Percentiles rank a stretch among this genome's conserved stretches.
These are phyloP conservation scores for Acinonyx jubatus DNA, from an alignment of 2,113 vertebrate species.

Conservation along the genomic window DNA sequence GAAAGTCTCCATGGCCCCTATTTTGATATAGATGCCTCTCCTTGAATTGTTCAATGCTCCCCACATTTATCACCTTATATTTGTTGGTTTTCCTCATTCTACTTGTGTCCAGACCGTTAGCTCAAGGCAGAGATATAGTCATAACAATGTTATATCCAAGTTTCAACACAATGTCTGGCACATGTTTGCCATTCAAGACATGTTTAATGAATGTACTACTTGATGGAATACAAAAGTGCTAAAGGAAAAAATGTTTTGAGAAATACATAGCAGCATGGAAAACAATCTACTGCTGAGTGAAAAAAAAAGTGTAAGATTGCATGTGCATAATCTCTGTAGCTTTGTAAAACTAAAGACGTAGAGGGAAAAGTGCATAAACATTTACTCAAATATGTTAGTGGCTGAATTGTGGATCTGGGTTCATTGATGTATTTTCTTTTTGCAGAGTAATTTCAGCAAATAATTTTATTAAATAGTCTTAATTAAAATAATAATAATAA, in stretches of 20 bases:
- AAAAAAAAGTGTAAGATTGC: not conserved
- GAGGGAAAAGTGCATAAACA: not conserved
- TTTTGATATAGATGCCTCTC: not conserved
- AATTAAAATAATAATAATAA: not conserved
- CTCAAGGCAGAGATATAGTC: not conserved
- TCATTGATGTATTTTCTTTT: not conserved
- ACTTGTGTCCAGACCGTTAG: not conserved
- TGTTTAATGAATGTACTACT: not conserved
- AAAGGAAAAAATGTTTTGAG: not conserved
- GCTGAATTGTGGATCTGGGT: not conserved
- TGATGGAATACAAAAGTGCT: not conserved
- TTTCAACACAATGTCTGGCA: not conserved
- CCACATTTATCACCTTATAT: not conserved
- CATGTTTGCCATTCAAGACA: not conserved
- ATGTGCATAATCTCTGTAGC: not conserved
- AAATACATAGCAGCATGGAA: not conserved
- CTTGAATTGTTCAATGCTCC: not conserved
- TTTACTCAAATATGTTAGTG: not conserved
- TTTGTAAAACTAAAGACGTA: not conserved
- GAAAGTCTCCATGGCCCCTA: not conserved
- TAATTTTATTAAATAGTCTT: not conserved
- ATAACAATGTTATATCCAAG: not conserved
- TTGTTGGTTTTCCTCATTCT: not conserved
- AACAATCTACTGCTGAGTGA: not conserved
- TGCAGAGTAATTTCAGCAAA: constrained; percentile 32